Base-by-base conservation (phyloP, 2,888 invertebrate genomes). In the Idaea dimidiata region DNA sequence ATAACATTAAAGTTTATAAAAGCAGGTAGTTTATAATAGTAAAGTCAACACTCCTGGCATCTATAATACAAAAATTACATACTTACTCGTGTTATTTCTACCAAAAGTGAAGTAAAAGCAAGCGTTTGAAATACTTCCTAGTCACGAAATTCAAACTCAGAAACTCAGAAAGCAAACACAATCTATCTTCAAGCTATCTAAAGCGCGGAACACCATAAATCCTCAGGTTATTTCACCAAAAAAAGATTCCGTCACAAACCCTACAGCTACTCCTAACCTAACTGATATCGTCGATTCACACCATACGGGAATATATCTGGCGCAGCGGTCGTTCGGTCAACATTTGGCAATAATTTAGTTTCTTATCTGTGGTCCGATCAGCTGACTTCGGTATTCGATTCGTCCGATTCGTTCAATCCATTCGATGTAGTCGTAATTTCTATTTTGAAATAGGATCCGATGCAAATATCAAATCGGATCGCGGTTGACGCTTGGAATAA, bases 261-360 rank as follows among this genome's bases (percentile, higher is more conserved):
- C 60, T 53, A 58, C 63, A 59, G 57, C 59, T 57, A 5, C 43
- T 14, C 43, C 8, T 14, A 43, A 10, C 43, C 43, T 14, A 43
- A 43, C 54, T 16, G 54, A 69, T 59, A 74, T 65, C 68, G 62
- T 68, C 65, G 72, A 75, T 75, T 75, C 75, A 71, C 74, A 76
- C 68, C 74, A 74, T 76, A 74, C 76, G 74, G 73, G 76, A 63
- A 69, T 65, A 68, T 57, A 68, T 67, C 59, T 62, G 57, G 62
- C 60, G 61, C 63, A 64, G 57, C 65, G 64, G 62, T 61, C 67
- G 67, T 71, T 78, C 82, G 82, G 84, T 84, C 84, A 85, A 84
- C 84, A 83, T 78, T 68, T 68, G 76, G 79, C 83, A 78, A 88
- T 89, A 89, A 87, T 86, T 89, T 86, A 84, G 79, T 85, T 83